Evolutionary conservation across 1,140 invertebrate species (phyloP).

Genomic region (Drosophila bocqueti): DNA sequence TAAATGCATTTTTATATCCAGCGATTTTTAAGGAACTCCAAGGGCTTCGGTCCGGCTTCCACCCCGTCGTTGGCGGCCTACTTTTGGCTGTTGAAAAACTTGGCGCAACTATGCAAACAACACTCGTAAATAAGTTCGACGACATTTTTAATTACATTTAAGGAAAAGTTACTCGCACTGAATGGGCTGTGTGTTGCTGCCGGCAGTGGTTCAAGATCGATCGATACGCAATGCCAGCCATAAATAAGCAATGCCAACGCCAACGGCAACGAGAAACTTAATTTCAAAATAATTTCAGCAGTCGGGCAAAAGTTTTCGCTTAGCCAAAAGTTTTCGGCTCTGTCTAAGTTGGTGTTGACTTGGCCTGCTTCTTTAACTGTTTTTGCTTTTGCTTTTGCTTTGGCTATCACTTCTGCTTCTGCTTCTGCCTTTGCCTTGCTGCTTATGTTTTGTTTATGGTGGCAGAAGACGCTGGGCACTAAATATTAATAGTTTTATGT

Average conservation of each 20-base stretch:
- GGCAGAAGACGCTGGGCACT: conserved; percentile 33
- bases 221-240: conserved; percentile 73
- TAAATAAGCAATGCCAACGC: conserved; percentile 74
- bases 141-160: conserved; percentile 83
- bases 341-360: conserved; percentile 53
- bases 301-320: conserved; percentile 60
- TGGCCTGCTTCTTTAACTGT: conserved; percentile 21
- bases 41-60: background rate
- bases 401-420: background rate
- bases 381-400: conserved; percentile 5
- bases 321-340: conserved; percentile 63
- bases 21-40: conserved; percentile 21
- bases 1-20: conserved; percentile 49
- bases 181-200: conserved; percentile 22
- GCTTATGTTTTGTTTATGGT: conserved; percentile 72
- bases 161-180: conserved; percentile 59
- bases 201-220: conserved; percentile 66
- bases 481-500: conserved; percentile 79
- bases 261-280: conserved; percentile 63
- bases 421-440: background rate
- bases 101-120: conserved; percentile 70
- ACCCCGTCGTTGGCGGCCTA: conserved; percentile 3
- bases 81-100: conserved; percentile 52
- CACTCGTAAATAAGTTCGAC: conserved; percentile 81
- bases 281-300: conserved; percentile 77